Evolutionary conservation across 2,888 invertebrate genomes (phyloP).

Genomic region (Apamea crenata): DNA sequence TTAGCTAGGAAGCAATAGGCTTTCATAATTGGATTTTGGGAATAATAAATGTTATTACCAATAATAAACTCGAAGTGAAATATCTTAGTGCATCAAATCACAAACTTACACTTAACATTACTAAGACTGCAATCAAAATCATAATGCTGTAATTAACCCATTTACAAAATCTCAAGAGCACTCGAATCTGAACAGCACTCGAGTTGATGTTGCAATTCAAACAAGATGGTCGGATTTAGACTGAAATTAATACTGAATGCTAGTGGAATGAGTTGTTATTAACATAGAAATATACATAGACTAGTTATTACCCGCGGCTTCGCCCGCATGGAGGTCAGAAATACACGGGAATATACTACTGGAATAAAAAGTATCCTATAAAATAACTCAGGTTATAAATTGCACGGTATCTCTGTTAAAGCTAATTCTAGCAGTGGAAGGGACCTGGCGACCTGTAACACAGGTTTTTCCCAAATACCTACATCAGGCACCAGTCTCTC

Average conservation of each 20-base stretch:
- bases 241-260: conserved; percentile 14
- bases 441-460: too few relatives aligned
- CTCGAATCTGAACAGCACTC: conserved; percentile 69
- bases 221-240: conserved; percentile 48
- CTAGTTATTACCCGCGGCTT: not conserved
- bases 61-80: not conserved
- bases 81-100: conserved; percentile 15
- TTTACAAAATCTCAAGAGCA: conserved; percentile 66
- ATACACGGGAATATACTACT: not conserved
- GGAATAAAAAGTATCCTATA: not conserved
- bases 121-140: conserved; percentile 56
- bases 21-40: too few relatives aligned
- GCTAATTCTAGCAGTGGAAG: too few relatives aligned
- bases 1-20: too few relatives aligned
- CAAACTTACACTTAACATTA: conserved; percentile 28
- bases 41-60: not conserved
- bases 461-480: too few relatives aligned
- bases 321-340: not conserved
- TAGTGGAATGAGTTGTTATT: conserved; percentile 13
- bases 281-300: not conserved
- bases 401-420: too few relatives aligned
- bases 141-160: conserved; percentile 73
- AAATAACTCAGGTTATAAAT: too few relatives aligned
- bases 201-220: conserved; percentile 66
- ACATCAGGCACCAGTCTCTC: too few relatives aligned